phyloP scores from a whole-genome alignment of 2,113 vertebrate genomes.

The Pungitius pungitius region DNA sequence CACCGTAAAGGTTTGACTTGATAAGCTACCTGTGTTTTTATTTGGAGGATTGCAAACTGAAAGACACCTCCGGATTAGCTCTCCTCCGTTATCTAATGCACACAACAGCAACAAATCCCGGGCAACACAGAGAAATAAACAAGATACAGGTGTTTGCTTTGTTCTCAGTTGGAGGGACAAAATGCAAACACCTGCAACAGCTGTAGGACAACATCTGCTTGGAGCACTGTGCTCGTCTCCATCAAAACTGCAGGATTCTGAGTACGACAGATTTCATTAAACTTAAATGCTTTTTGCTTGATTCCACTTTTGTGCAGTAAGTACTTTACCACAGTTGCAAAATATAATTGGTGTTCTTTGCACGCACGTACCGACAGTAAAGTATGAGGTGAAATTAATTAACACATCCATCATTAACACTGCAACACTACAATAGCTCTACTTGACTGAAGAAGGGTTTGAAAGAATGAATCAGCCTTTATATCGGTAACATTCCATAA shows the following conservation, averaged over 20 bases:
- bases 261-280: not conserved
- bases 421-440: not conserved
- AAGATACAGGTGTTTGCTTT: conserved; percentile 30
- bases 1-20: not conserved
- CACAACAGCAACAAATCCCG: not conserved
- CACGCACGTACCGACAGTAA: not conserved
- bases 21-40: conserved; percentile 21
- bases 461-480: not conserved
- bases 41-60: not conserved
- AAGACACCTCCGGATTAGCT: not conserved
- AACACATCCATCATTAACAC: not conserved
- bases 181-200: not conserved
- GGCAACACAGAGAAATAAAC: conserved; percentile 11
- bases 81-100: not conserved
- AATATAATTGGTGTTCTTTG: not conserved
- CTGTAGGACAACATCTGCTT: not conserved
- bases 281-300: not conserved
- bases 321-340: not conserved
- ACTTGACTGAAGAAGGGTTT: not conserved
- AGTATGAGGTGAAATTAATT: not conserved
- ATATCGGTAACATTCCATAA: not conserved
- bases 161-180: conserved; percentile 14
- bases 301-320: not conserved
- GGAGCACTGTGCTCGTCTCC: not conserved
- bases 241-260: not conserved